Base-by-base conservation (phyloP, 2,113 vertebrate genomes). In the Hemiprocne comata region DNA sequence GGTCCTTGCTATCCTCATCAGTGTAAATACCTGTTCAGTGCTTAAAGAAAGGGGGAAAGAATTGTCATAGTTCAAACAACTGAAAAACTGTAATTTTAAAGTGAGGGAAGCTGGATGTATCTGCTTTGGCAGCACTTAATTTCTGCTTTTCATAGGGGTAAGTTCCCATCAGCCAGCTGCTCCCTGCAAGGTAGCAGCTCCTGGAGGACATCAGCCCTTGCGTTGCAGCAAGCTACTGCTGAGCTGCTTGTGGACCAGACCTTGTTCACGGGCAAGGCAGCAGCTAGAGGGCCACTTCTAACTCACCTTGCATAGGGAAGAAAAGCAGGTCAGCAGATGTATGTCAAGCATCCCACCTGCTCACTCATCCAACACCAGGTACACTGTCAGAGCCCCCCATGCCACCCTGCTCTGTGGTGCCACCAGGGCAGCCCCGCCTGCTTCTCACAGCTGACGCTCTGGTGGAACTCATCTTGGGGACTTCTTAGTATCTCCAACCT, bases 341-440 rank as follows among this genome's bases (percentile, higher is more conserved):
- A 17, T 13, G 38, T 13, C 55, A 20, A 11, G 40, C 36, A 40
- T 36, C 40, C 36, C 40, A 7, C 17, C 24, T 4, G 2, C 3
- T 51, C 2, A 1, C 40, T 36, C 64, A 21, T 8, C 19, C 73
- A 48, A 7, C 60, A 55, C 3, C 17, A n/a, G 42, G 8, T 46
- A 72, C 1, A 0, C 28, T 58, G 18, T 6, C 33, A 76, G 36
- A 71, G 10, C 8, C 8, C 17, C 14, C 16, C 1, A 0, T 17
- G 74, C 14, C 62, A 31, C 20, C 15, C 36, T 17, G 28, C 28
- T 28, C 25, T 28, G 17, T 2, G 2, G 13, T 75, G 29, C 65
- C 34, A 21, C 67, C 50, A 40, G 42, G 48, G 33, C n/a, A 89
- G 40, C 16, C 55, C 64, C 77, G 64, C 36, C 51, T 53, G 26